These are phyloP conservation scores for Hylia prasina DNA, from an alignment of 2,113 vertebrate species.

Conservation along the genomic window DNA sequence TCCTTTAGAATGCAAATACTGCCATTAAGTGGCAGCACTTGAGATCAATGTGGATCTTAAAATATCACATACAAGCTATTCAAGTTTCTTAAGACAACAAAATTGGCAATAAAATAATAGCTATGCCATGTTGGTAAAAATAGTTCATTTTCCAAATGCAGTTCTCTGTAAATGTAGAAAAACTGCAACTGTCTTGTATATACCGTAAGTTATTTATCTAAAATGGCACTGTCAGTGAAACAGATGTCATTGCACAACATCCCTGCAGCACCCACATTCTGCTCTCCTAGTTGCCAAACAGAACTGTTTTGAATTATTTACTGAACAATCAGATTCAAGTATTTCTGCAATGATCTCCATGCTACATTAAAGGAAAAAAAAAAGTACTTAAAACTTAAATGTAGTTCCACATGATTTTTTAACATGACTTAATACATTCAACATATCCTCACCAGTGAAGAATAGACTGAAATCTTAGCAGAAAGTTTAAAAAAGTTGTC, in stretches of 20 bases:
- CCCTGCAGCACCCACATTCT: neutral
- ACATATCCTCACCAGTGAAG: neutral
- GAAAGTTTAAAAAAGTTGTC: neutral
- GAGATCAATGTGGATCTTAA: neutral
- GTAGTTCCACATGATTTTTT: neutral
- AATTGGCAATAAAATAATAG: conserved; percentile 9
- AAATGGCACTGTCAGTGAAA: conserved; percentile 22
- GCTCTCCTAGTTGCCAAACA: conserved; percentile 22
- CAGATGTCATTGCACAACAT: conserved; percentile 45
- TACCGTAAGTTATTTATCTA: conserved; percentile 36
- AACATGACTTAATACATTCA: neutral
- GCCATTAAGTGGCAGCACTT: neutral
- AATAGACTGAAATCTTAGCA: neutral
- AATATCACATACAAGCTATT: neutral
- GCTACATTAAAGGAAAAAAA: neutral
- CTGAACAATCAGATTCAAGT: neutral
- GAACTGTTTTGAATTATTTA: conserved; percentile 19
- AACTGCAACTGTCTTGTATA: neutral
- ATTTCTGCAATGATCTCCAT: neutral
- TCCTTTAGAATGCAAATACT: neutral
- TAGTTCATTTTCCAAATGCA: neutral
- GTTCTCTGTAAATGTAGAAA: neutral
- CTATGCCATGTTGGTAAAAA: neutral
- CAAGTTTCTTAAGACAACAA: neutral
- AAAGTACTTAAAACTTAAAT: neutral